Evolutionary conservation across 1,140 invertebrate genomes (phyloP).

Genomic region (Megathymus violae): DNA sequence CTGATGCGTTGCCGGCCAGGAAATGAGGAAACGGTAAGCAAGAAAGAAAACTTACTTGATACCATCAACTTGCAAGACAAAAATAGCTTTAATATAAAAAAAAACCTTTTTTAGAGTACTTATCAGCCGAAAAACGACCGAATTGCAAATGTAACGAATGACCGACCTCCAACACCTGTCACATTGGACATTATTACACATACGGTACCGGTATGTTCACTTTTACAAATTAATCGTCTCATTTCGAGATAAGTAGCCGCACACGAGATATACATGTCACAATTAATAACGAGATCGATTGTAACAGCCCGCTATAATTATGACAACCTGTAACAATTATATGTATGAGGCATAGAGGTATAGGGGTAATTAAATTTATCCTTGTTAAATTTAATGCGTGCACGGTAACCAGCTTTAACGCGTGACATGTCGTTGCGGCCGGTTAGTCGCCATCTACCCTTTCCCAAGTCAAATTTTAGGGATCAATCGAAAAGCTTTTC

Average conservation of each 20-base stretch:
- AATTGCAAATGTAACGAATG: slow-evolving; percentile 27
- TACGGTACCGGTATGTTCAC: slow-evolving; percentile 16
- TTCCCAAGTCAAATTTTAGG: too few species aligned
- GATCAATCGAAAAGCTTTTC: too few species aligned
- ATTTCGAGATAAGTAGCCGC: slow-evolving; percentile 36
- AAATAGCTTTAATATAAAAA: too few species aligned
- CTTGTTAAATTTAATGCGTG: too few species aligned
- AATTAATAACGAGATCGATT: slow-evolving; percentile 41
- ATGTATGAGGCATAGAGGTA: neutral
- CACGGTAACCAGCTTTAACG: too few species aligned
- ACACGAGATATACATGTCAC: slow-evolving; percentile 42
- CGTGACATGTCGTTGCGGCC: too few species aligned
- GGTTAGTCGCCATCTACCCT: too few species aligned
- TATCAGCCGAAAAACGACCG: neutral
- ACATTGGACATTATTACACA: slow-evolving; percentile 30
- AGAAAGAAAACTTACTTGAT: too few species aligned
- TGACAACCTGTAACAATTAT: slow-evolving; percentile 11
- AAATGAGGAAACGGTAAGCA: too few species aligned
- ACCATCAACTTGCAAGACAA: too few species aligned
- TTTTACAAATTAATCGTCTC: slow-evolving; percentile 46
- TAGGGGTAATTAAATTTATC: neutral
- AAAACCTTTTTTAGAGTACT: neutral
- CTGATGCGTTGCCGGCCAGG: too few species aligned
- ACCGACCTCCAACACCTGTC: slow-evolving; percentile 19
- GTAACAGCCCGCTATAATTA: slow-evolving; percentile 36